A percentile compares a stretch with the other conserved stretches of the same genome.
Conservation (phyloP, 1,140 invertebrate species). For the Bombus fervidus region DNA sequence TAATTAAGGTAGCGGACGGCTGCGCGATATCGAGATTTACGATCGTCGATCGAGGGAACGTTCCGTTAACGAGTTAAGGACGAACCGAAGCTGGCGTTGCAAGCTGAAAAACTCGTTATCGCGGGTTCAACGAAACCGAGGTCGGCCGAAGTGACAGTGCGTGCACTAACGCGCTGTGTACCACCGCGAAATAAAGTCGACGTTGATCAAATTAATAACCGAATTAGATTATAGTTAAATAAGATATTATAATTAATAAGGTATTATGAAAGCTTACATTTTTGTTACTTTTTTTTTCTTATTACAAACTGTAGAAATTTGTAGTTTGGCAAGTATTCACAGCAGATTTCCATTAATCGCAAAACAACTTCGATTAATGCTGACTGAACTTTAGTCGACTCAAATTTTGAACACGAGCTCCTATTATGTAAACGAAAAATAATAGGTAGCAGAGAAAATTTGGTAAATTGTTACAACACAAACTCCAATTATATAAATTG, state of each 20-base stretch:
- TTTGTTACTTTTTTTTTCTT: neutral
- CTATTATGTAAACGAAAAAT: too few relatives aligned
- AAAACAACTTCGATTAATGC: too few relatives aligned
- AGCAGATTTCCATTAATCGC: too few relatives aligned
- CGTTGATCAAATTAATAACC: neutral
- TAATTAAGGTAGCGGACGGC: slow-evolving; percentile 24
- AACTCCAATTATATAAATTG: too few relatives aligned
- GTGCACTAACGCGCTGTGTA: neutral
- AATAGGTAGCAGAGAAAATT: too few relatives aligned
- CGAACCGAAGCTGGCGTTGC: slow-evolving; percentile 8
- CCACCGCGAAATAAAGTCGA: neutral
- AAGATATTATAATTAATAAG: neutral
- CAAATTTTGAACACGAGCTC: too few relatives aligned
- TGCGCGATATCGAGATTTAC: slow-evolving; percentile 39
- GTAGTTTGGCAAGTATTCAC: neutral
- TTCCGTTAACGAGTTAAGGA: slow-evolving; percentile 15
- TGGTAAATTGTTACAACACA: too few relatives aligned
- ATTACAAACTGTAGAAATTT: neutral
- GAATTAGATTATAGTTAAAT: neutral
- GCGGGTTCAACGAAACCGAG: neutral
- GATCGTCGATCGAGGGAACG: neutral
- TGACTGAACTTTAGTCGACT: too few relatives aligned
- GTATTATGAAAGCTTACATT: too few relatives aligned
- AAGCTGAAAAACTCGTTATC: slow-evolving; percentile 20
- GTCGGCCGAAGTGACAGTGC: neutral